Evolutionary conservation across 2,888 invertebrate genomes (phyloP).

Genomic region (Coelopa pilipes): DNA sequence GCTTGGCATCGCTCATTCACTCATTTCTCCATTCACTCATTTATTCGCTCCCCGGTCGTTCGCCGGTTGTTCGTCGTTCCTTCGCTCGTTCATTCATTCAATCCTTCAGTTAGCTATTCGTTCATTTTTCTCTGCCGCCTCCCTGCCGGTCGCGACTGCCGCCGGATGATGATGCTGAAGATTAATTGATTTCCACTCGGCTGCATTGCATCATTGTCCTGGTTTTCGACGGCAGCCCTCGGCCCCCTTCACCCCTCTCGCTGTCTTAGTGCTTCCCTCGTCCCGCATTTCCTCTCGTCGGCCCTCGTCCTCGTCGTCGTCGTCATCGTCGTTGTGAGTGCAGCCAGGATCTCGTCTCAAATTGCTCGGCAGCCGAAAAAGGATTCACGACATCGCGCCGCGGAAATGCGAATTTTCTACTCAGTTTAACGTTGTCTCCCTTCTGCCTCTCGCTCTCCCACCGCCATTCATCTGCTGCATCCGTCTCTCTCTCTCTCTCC

Average conservation of each 20-base stretch:
- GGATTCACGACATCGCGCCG: too few species aligned
- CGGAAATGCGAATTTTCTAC: too few species aligned
- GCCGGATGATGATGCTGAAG: slow-evolving; percentile 21
- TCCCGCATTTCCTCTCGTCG: too few species aligned
- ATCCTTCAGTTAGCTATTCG: slow-evolving; percentile 3
- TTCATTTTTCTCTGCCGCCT: slow-evolving; percentile 19
- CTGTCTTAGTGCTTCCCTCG: background rate
- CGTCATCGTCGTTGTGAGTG: background rate
- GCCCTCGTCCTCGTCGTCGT: background rate
- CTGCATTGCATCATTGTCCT: slow-evolving; percentile 9
- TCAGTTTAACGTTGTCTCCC: too few species aligned
- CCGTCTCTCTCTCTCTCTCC: too few species aligned
- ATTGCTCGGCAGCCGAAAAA: too few species aligned
- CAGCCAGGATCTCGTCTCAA: too few species aligned
- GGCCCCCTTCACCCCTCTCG: background rate
- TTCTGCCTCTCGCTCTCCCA: too few species aligned
- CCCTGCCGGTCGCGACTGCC: background rate
- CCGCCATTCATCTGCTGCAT: too few species aligned
- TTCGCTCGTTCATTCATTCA: background rate
- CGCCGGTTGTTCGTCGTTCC: too few species aligned
- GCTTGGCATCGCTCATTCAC: background rate
- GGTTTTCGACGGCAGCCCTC: too few species aligned
- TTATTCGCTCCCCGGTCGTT: too few species aligned
- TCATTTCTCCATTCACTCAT: background rate
- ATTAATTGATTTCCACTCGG: slow-evolving; percentile 36